These are phyloP conservation scores for Magallana angulata DNA, from an alignment of 1,140 invertebrate species.

Conservation along the genomic window DNA sequence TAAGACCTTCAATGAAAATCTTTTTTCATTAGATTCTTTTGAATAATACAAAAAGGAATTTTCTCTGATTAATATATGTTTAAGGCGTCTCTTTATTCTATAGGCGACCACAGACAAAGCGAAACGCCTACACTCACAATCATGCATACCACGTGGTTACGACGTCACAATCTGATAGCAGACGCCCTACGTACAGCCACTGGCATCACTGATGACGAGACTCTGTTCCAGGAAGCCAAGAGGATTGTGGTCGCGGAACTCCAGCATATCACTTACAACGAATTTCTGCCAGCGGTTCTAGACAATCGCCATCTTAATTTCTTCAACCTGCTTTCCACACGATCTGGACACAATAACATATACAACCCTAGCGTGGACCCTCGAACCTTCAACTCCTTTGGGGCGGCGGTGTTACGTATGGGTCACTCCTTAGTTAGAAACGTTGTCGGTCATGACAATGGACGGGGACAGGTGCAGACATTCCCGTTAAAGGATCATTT, in stretches of 20 bases:
- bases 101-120: constrained; percentile 65
- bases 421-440: constrained; percentile 51
- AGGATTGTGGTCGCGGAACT: constrained; percentile 88
- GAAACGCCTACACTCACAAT: constrained; percentile 83
- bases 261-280: constrained; percentile 90
- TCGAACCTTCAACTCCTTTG: constrained; percentile 41
- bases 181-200: constrained; percentile 85
- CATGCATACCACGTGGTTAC: constrained; percentile 96
- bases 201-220: constrained; percentile 94
- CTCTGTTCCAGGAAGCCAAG: constrained; percentile 91
- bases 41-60: too few species aligned
- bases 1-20: neutral
- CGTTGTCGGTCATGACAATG: neutral
- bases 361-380: constrained; percentile 46
- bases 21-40: too few species aligned
- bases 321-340: constrained; percentile 79
- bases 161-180: constrained; percentile 96
- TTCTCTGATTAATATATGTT: too few species aligned
- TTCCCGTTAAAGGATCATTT: constrained; percentile 10
- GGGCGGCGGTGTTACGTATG: constrained; percentile 47
- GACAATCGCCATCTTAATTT: neutral
- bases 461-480: neutral
- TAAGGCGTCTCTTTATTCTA: neutral
- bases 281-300: constrained; percentile 85
- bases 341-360: constrained; percentile 70